Conservation (phyloP, 2,888 invertebrate genomes). For the Lithosia quadra region DNA sequence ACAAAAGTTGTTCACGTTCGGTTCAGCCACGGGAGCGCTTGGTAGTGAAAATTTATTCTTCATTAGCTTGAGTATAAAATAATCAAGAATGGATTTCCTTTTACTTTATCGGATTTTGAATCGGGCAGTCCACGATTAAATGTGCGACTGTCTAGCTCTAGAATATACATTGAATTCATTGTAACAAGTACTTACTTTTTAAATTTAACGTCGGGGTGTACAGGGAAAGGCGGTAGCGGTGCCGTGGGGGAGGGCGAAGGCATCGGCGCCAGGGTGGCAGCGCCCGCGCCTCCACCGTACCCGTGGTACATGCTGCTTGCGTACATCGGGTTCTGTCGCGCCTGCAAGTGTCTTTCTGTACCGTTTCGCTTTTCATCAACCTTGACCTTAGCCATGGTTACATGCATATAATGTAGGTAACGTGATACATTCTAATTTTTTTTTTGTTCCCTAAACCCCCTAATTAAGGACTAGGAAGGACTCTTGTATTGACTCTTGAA, state of each 20-base stretch:
- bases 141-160: no score
- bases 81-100: no score
- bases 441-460: no score
- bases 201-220: constrained; percentile 97
- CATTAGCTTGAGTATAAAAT: not conserved
- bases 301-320: constrained; percentile 86
- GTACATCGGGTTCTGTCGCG: constrained; percentile 86
- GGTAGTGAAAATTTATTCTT: no score
- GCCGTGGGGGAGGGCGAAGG: constrained; percentile 80
- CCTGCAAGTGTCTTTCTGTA: constrained; percentile 69
- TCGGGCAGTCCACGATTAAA: no score
- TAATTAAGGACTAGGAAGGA: no score
- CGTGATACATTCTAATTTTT: constrained; percentile 22
- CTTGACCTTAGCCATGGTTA: constrained; percentile 51
- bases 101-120: no score
- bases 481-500: no score
- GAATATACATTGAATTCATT: not conserved
- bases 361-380: constrained; percentile 45
- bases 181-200: constrained; percentile 84
- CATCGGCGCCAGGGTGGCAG: constrained; percentile 78
- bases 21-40: no score
- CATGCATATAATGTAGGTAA: no score
- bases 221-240: constrained; percentile 89
- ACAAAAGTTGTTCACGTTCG: no score
- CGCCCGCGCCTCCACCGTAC: constrained; percentile 76